phyloP scores from a whole-genome alignment of 2,797 vertebrate genomes.

The Onychomys leucogaster region DNA sequence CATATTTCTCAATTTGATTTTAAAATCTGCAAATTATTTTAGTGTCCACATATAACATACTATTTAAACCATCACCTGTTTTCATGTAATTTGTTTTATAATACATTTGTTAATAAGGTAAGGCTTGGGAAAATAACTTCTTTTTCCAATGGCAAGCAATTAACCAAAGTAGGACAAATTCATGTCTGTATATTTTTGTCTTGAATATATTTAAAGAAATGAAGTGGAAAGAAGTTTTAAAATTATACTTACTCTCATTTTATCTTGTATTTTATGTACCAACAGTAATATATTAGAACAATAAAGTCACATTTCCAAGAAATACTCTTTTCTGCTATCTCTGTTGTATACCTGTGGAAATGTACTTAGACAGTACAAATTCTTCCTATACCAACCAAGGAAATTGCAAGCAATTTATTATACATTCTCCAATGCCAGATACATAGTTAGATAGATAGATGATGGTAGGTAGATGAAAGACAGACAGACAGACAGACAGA shows the following conservation, averaged over 20 bases:
- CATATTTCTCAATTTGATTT: not conserved
- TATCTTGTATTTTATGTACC: not conserved
- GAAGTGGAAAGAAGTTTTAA: not conserved
- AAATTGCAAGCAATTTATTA: not conserved
- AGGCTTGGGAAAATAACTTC: not conserved
- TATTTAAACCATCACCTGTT: not conserved
- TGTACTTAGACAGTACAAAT: not conserved
- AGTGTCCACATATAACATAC: not conserved
- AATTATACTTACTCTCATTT: constrained; percentile 27
- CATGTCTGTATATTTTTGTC: not conserved
- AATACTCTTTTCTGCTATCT: not conserved
- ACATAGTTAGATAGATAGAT: too few species aligned
- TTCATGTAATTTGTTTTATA: not conserved
- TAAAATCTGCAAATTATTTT: not conserved
- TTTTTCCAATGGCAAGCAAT: not conserved
- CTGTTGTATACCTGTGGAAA: not conserved
- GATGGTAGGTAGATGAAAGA: too few species aligned
- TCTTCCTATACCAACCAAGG: not conserved
- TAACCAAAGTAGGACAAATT: not conserved
- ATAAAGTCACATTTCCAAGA: not conserved
- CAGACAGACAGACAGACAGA: too few species aligned
- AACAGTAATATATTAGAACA: not conserved
- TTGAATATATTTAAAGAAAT: constrained; percentile 19
- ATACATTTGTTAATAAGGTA: not conserved
- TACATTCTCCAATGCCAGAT: not conserved